phyloP scores from a whole-genome alignment of 2,113 vertebrate species.

The Anarrhichthys ocellatus region DNA sequence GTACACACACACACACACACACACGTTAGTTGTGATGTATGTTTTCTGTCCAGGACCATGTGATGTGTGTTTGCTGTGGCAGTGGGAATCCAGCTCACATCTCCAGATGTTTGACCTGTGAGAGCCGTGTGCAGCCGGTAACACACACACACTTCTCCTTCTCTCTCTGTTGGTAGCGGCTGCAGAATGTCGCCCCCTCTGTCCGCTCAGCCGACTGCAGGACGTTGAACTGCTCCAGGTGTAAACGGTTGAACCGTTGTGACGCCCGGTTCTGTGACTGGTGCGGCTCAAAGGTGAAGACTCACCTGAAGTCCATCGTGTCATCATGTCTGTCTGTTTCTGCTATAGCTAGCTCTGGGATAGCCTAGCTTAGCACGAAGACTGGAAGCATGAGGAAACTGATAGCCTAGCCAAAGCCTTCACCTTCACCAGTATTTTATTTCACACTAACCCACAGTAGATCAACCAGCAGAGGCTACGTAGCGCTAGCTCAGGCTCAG shows the following conservation, averaged over 20 bases:
- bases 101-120: slow-evolving; percentile 65
- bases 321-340: background rate
- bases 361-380: background rate
- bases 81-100: slow-evolving; percentile 52
- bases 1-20: slow-evolving; percentile 66
- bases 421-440: too few relatives aligned
- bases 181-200: slow-evolving; percentile 68
- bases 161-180: background rate
- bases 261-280: slow-evolving; percentile 88
- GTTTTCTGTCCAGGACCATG: slow-evolving; percentile 38
- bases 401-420: too few relatives aligned
- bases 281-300: slow-evolving; percentile 86
- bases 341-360: background rate
- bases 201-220: slow-evolving; percentile 57
- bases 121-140: slow-evolving; percentile 53
- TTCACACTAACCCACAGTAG: too few relatives aligned
- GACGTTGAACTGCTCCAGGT: slow-evolving; percentile 84
- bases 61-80: slow-evolving; percentile 58
- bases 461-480: too few relatives aligned
- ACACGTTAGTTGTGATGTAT: background rate
- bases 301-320: background rate
- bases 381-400: background rate
- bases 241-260: slow-evolving; percentile 75
- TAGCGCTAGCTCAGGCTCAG: too few relatives aligned
- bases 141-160: background rate